Conservation (phyloP, 2,113 vertebrate species). For the Corythaixoides concolor region DNA sequence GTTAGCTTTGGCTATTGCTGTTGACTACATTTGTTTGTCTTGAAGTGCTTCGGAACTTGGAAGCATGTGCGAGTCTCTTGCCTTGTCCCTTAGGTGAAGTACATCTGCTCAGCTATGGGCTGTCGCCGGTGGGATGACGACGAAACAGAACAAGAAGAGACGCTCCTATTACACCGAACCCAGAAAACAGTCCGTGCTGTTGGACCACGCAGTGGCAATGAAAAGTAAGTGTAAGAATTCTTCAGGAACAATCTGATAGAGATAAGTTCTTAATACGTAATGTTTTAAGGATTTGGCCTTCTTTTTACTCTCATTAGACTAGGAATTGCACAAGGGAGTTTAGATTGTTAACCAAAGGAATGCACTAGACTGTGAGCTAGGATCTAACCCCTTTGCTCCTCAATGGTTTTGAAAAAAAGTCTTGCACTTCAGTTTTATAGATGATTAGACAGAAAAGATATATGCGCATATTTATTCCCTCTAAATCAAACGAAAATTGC, state of each 20-base stretch:
- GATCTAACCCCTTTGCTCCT: not conserved
- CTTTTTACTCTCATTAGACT: not conserved
- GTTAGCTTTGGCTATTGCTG: not conserved
- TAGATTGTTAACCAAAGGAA: not conserved
- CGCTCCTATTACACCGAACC: conserved; percentile 90
- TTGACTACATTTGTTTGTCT: not conserved
- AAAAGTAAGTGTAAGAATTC: conserved; percentile 82
- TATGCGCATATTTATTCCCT: not conserved
- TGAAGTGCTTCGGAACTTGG: not conserved
- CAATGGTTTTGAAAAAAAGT: not conserved
- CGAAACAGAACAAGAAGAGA: conserved; percentile 85
- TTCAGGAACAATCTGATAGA: fast-evolving
- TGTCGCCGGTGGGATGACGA: conserved; percentile 91
- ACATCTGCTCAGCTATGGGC: conserved; percentile 93
- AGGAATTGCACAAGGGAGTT: not conserved
- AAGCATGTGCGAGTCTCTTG: not conserved
- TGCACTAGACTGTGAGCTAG: not conserved
- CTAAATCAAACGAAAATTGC: not conserved
- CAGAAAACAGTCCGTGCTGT: conserved; percentile 97
- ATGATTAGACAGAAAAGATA: not conserved
- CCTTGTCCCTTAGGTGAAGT: conserved; percentile 81
- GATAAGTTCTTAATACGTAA: not conserved
- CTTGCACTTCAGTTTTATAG: not conserved
- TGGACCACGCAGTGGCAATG: conserved; percentile 89
- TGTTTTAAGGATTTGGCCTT: not conserved